Evolutionary conservation across 2,113 vertebrate species (phyloP).

Genomic region (Saguinus midas): DNA sequence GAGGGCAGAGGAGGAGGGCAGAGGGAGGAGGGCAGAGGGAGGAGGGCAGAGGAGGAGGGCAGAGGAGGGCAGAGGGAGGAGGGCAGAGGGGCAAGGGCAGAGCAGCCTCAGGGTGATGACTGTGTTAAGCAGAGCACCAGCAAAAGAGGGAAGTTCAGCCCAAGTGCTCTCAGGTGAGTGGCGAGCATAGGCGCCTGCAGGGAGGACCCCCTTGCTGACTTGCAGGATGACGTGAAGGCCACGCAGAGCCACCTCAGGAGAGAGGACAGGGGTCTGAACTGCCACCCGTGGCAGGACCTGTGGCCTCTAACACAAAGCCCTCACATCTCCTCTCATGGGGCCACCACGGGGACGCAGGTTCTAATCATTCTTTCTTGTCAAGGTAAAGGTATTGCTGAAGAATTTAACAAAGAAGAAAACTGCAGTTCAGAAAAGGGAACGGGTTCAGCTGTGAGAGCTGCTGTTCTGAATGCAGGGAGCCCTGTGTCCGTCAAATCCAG

Average conservation of each 20-base stretch:
- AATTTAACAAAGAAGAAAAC: background rate
- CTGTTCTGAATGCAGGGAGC: background rate
- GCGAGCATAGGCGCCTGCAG: background rate
- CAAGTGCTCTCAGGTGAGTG: no score
- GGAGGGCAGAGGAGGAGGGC: no score
- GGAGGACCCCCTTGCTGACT: background rate
- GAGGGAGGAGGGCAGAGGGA: no score
- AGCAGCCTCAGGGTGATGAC: no score
- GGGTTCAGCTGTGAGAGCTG: background rate
- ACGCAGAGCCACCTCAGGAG: background rate
- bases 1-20: accelerated
- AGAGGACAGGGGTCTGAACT: background rate
- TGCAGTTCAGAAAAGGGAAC: background rate
- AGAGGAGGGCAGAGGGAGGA: no score
- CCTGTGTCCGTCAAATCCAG: accelerated
- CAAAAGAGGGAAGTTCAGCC: no score
- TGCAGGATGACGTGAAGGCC: background rate
- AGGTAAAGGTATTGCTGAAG: no score
- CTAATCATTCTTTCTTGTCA: no score
- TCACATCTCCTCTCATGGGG: background rate
- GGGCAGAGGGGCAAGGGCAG: no score
- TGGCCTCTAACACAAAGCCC: background rate
- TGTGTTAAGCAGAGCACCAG: no score
- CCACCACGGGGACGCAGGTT: no score
- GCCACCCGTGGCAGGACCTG: background rate